A percentile compares a stretch with the other conserved stretches of the same genome.
Evolutionary conservation across 2,888 invertebrate species (phyloP).

Genomic region (Hirtodrosophila trivittata): DNA sequence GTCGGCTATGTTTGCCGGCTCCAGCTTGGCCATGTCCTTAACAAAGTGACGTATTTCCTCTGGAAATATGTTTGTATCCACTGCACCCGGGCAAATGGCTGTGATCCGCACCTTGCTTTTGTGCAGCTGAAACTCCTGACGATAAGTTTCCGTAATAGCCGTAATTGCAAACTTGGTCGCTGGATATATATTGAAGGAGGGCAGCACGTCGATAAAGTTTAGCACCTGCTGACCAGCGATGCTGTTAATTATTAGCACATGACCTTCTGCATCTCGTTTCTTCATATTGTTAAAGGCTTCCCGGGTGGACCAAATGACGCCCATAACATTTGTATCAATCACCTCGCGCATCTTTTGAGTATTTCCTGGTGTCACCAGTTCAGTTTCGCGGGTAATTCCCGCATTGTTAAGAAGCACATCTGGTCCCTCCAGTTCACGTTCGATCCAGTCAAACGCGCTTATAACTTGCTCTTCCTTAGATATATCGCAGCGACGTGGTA

Average conservation of each 20-base stretch:
- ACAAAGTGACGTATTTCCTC: constrained; percentile 81
- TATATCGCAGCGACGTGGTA: constrained; percentile 85
- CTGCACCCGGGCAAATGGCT: constrained; percentile 82
- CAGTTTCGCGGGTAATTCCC: constrained; percentile 79
- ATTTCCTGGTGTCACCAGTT: constrained; percentile 77
- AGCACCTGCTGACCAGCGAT: constrained; percentile 82
- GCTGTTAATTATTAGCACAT: constrained; percentile 85
- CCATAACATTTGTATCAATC: constrained; percentile 85
- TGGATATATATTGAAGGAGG: constrained; percentile 83
- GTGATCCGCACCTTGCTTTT: constrained; percentile 81
- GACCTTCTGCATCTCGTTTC: constrained; percentile 84
- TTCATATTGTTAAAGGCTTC: constrained; percentile 85
- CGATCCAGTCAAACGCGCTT: constrained; percentile 85
- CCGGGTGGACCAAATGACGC: constrained; percentile 84
- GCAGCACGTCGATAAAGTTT: constrained; percentile 81
- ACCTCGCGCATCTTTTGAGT: constrained; percentile 81
- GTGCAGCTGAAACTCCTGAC: constrained; percentile 83
- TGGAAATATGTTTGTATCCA: constrained; percentile 82
- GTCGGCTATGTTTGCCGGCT: constrained; percentile 81
- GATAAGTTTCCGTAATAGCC: constrained; percentile 82
- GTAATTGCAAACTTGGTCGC: constrained; percentile 83
- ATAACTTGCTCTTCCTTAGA: constrained; percentile 86
- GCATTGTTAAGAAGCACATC: constrained; percentile 87
- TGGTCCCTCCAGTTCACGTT: constrained; percentile 85
- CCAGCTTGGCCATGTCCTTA: constrained; percentile 79